Evolutionary conservation across 2,888 invertebrate genomes (phyloP).

Genomic region (Clanis bilineata): DNA sequence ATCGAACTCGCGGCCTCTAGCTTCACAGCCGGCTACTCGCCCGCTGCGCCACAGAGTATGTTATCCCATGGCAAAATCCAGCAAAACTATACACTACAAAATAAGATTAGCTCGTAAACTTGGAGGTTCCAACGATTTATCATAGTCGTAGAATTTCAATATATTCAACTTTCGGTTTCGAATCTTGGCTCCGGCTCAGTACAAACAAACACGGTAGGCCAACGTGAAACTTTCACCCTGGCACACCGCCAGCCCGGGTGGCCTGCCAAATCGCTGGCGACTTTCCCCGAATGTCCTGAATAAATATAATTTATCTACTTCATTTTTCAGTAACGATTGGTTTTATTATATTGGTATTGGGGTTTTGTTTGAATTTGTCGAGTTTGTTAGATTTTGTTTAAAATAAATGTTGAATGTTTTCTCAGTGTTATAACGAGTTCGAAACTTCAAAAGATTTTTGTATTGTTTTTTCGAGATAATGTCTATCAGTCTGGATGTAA

Average conservation of each 20-base stretch:
- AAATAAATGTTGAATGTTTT: neutral
- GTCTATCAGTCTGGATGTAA: too few relatives aligned
- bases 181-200: constrained; percentile 56
- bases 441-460: neutral
- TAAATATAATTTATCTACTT: constrained; percentile 67
- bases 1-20: too few relatives aligned
- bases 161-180: constrained; percentile 68
- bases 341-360: constrained; percentile 23
- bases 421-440: neutral
- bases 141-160: constrained; percentile 34
- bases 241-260: constrained; percentile 57
- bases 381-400: neutral
- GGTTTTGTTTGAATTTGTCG: neutral
- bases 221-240: constrained; percentile 78
- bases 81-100: neutral
- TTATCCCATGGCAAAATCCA: too few relatives aligned
- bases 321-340: constrained; percentile 37
- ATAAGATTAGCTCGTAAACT: neutral
- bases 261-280: constrained; percentile 63
- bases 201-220: constrained; percentile 74
- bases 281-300: constrained; percentile 62
- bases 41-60: too few relatives aligned
- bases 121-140: constrained; percentile 5
- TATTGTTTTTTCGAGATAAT: too few relatives aligned
- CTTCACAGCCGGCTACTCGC: too few relatives aligned